Base-by-base conservation (phyloP, 2,113 vertebrate species). In the Cricetomys ansorgei region DNA sequence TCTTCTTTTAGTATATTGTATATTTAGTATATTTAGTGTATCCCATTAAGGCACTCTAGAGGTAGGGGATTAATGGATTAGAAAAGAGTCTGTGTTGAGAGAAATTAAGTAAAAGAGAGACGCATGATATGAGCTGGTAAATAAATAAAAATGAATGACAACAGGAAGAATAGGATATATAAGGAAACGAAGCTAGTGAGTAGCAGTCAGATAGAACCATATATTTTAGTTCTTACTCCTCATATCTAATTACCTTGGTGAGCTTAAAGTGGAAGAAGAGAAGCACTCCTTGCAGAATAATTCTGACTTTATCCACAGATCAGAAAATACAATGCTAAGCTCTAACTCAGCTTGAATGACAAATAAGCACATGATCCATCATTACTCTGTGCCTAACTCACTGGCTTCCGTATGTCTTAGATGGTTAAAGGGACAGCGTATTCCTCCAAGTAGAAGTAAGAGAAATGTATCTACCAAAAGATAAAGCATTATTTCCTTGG, bases 51-150 rank as follows among this genome's bases (percentile, higher is more conserved):
- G 64, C 88, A 8, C 8, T 55, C n/a, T 64, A 64, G 5, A 88
- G 11, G 91, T 79, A 85, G 31, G 16, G 48, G 12, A 81, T 48
- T 84, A 17, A 34, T 12, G 27, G 70, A 73, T 40, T 64, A 81
- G 31, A 57, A 72, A 57, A 55, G 40, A 27, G 40, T 55, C 34
- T 59, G 29, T 45, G 57, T 48, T 55, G 69, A 16, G 37, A 80
- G 25, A 95, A 7, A n/a, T 76, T 57, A n/a, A 93, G 88, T 75
- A 72, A 81, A 81, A 88, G 37, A 94, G 23, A 76, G n/a, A 83
- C 57, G 1, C 11, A 23, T 25, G 67, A 94, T 10, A 95, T 7
- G 8, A 86, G 65, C 25, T 87, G 21, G 76, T 5, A 55, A 76
- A 59, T 40, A 89, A 72, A 92, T 67, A 85, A 29, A 96, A 96